Percentiles rank a stretch among this genome's conserved stretches.
These are phyloP conservation scores for Caenorhabditis sp. DNA, from an alignment of 2,888 invertebrate species.

Conservation along the genomic window DNA sequence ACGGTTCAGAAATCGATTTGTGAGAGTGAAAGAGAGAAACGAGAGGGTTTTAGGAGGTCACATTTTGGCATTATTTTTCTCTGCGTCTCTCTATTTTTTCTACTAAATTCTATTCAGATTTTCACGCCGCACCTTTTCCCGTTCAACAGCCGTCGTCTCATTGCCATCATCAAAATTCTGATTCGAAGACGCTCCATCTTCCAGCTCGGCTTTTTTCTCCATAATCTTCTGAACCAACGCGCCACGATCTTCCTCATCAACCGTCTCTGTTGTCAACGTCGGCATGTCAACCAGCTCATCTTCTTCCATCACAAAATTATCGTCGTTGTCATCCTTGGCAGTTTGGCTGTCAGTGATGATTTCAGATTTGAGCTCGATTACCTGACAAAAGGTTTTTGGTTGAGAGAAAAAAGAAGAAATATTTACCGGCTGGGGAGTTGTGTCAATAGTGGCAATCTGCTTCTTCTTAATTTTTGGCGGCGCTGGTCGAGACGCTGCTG, in stretches of 20 bases:
- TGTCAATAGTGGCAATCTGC: slow-evolving; percentile 45
- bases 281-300: slow-evolving; percentile 18
- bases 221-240: slow-evolving; percentile 74
- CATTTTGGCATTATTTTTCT: too few species aligned
- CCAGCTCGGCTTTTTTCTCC: slow-evolving; percentile 72
- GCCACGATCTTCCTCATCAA: slow-evolving; percentile 64
- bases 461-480: slow-evolving; percentile 70
- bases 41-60: too few species aligned
- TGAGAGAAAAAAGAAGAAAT: too few species aligned
- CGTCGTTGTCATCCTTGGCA: slow-evolving; percentile 7
- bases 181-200: slow-evolving; percentile 35
- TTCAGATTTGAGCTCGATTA: slow-evolving; percentile 26
- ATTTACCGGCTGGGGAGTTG: slow-evolving; percentile 14
- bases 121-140: slow-evolving; percentile 28
- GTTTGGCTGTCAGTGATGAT: slow-evolving; percentile 23
- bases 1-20: too few species aligned
- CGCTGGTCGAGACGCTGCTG: slow-evolving; percentile 66
- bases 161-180: slow-evolving; percentile 73
- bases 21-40: too few species aligned
- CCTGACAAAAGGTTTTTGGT: too few species aligned
- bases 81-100: too few species aligned
- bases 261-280: background rate
- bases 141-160: background rate
- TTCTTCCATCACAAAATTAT: slow-evolving; percentile 35
- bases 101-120: too few species aligned